Base-by-base conservation (phyloP, 2,888 invertebrate species). In the Caprella mutica region DNA sequence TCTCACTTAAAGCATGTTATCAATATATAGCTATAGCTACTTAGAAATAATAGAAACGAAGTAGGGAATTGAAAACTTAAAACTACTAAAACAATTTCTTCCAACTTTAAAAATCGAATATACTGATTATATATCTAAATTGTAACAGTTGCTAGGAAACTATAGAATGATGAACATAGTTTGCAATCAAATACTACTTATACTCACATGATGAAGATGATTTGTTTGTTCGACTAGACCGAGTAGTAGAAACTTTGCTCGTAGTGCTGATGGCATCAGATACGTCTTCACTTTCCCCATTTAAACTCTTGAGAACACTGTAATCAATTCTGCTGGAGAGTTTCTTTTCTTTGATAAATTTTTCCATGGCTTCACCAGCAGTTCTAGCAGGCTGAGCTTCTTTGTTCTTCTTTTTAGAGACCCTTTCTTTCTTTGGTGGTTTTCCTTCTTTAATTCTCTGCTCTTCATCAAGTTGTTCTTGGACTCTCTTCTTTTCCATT, bases 291-390 rank as follows among this genome's bases (percentile, higher is more conserved):
- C 38, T 52, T 21, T 52, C 54, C 2, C 56, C 66, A 66, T 81
- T 84, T 55, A 94, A 75, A 67, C 85, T 86, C 72, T 86, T 87
- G 59, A 97, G 75, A 38, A 96, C 94, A 67, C 97, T 96, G 70
- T 98, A 98, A 74, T 98, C 96, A 55, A 98, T 94, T 78, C 98
- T 98, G 4, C 82, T 83, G 3, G 97, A 97, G 66, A 97, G 85
- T 71, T 88, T 88, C 74, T 93, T 93, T 71, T 96, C 96, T 67
- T 86, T 88, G 21, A 97, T 76, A 82, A 97, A 92, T 75, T 92
- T 93, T 71, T 91, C 90, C 44, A 97, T 91, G 0, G 96, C 96
- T 74, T 96, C 94, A 3, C 86, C 88, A 58, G 76, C 77, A 61
- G 70, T 69, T 65, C 68, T 71, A 4, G 71, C 70, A 0, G 84